A percentile compares a stretch with the other conserved stretches of the same genome.
Conservation (phyloP, 2,113 vertebrate species). For the Pteruthius melanotis region DNA sequence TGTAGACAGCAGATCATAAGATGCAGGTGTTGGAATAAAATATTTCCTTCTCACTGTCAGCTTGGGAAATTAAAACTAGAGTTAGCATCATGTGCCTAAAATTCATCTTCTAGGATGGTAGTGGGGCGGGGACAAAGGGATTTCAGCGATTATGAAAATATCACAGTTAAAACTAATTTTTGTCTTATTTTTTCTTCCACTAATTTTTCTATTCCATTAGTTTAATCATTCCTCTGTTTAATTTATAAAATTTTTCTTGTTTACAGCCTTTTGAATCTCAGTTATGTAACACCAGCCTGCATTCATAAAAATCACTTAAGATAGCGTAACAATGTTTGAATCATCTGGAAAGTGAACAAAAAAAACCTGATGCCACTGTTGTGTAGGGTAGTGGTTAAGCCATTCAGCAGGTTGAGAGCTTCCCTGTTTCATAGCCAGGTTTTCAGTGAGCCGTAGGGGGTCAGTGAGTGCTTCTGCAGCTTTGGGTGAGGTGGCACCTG, state of each 20-base stretch:
- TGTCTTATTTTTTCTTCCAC: background rate
- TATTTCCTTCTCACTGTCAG: background rate
- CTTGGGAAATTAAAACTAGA: background rate
- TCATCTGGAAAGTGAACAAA: background rate
- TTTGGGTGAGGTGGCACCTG: background rate
- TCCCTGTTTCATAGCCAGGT: background rate
- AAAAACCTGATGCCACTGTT: background rate
- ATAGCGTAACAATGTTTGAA: background rate
- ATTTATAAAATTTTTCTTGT: background rate
- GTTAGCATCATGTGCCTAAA: background rate
- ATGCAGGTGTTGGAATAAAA: background rate
- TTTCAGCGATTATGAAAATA: background rate
- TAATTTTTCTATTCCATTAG: background rate
- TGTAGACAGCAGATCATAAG: background rate
- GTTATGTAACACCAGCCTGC: background rate
- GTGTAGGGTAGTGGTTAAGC: background rate
- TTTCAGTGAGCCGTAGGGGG: background rate
- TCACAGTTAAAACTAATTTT: background rate
- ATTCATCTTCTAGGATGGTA: background rate
- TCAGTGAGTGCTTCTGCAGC: fast-evolving
- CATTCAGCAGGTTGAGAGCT: background rate
- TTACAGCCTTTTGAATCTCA: background rate
- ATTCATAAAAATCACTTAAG: background rate
- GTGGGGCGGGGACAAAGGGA: background rate
- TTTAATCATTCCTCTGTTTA: background rate